Conservation (phyloP, 2,797 vertebrate species). For the Adrianichthys oophorus region DNA sequence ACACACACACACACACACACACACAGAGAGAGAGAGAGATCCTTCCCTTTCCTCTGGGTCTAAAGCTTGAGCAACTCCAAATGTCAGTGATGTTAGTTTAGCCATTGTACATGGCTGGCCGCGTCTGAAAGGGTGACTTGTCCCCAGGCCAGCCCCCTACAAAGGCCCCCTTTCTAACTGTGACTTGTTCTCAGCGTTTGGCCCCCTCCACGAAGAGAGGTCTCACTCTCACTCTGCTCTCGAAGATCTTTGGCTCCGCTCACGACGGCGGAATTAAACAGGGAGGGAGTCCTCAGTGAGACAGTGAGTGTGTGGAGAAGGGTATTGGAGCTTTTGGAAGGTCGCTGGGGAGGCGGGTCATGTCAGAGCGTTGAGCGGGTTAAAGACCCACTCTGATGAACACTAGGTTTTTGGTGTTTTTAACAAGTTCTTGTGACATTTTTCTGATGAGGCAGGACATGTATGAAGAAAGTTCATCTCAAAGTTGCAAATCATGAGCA, state of each 20-base stretch:
- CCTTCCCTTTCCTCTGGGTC: slow-evolving; percentile 66
- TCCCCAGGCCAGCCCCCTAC: slow-evolving; percentile 85
- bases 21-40: too few relatives aligned
- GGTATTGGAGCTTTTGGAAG: slow-evolving; percentile 33
- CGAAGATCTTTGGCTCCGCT: slow-evolving; percentile 56
- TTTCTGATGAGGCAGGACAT: too few relatives aligned
- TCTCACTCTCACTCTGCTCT: slow-evolving; percentile 55
- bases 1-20: too few relatives aligned
- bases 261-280: slow-evolving; percentile 53
- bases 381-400: too few relatives aligned
- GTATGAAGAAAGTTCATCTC: too few relatives aligned
- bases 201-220: slow-evolving; percentile 68
- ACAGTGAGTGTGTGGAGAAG: slow-evolving; percentile 34
- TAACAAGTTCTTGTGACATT: too few relatives aligned
- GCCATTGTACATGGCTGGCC: slow-evolving; percentile 92
- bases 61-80: slow-evolving; percentile 78
- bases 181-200: slow-evolving; percentile 77
- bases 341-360: slow-evolving; percentile 53
- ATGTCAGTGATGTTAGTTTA: slow-evolving; percentile 93
- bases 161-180: slow-evolving; percentile 80
- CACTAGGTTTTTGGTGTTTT: too few relatives aligned
- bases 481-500: too few relatives aligned
- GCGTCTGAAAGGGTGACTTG: slow-evolving; percentile 88
- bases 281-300: slow-evolving; percentile 36
- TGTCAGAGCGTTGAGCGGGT: slow-evolving; percentile 62